Conservation (phyloP, 2,797 vertebrate genomes). For the Vespertilio murinus region DNA sequence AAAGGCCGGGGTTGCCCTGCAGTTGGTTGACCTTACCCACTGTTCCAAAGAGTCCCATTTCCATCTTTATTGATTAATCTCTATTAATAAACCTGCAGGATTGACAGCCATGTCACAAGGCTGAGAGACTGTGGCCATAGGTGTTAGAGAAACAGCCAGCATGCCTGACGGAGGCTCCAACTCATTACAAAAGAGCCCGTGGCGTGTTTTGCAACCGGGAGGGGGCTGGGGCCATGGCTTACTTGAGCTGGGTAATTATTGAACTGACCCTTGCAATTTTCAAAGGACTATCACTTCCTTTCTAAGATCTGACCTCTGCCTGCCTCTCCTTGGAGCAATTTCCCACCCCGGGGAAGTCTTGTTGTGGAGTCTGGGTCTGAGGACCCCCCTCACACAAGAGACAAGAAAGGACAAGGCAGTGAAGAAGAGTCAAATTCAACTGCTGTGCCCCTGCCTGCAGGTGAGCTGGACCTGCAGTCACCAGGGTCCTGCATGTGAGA, state of each 20-base stretch:
- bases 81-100: conserved; percentile 6
- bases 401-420: background rate
- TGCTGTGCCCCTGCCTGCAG: background rate
- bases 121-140: background rate
- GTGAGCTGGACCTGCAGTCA: background rate
- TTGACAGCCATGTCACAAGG: background rate
- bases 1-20: background rate
- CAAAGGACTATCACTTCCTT: conserved; percentile 16
- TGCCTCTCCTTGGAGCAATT: background rate
- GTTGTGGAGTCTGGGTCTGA: background rate
- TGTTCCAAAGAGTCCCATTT: background rate
- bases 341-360: background rate
- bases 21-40: background rate
- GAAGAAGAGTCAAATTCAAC: background rate
- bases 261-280: conserved; percentile 8
- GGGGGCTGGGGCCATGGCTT: background rate
- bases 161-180: background rate
- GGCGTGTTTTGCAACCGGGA: accelerated
- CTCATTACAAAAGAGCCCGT: background rate
- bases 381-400: accelerated
- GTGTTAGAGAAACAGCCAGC: background rate
- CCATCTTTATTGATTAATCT: background rate
- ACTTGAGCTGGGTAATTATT: conserved; percentile 4
- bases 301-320: conserved; percentile 33
- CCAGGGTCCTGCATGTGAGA: accelerated